Evolutionary conservation across 2,888 invertebrate species (phyloP).

Genomic region (Amphipyra tragopoginis): DNA sequence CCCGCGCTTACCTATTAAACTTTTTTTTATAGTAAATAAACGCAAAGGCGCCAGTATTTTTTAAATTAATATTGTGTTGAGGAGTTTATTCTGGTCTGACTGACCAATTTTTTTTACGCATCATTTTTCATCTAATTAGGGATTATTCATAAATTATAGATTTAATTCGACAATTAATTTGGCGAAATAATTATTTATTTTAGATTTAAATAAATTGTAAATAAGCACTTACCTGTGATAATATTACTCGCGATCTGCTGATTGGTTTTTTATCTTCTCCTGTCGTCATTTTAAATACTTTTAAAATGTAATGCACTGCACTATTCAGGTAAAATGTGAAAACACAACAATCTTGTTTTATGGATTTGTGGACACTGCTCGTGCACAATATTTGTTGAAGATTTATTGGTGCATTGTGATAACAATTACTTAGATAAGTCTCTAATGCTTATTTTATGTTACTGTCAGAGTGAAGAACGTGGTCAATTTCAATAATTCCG

Average conservation of each 20-base stretch:
- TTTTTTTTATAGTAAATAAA: not conserved
- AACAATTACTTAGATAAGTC: constrained; percentile 42
- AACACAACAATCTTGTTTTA: constrained; percentile 44
- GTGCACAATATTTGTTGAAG: constrained; percentile 34
- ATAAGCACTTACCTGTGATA: constrained; percentile 56
- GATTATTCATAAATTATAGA: too few relatives aligned
- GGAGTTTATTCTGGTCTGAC: not conserved
- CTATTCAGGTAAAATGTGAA: constrained; percentile 13
- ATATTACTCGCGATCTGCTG: constrained; percentile 51
- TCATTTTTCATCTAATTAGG: too few relatives aligned
- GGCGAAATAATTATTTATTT: too few relatives aligned
- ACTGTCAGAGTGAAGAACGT: not conserved
- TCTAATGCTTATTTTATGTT: constrained; percentile 19
- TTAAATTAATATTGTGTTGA: not conserved
- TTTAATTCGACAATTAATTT: too few relatives aligned
- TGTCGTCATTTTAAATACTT: constrained; percentile 37
- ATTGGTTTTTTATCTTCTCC: constrained; percentile 37
- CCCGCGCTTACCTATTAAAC: not conserved
- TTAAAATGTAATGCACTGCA: constrained; percentile 29
- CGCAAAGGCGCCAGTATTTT: constrained; percentile 2
- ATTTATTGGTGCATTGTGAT: constrained; percentile 41
- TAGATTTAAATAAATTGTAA: not conserved
- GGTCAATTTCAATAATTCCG: not conserved
- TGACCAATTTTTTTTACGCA: too few relatives aligned
- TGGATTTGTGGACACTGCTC: constrained; percentile 50